Conservation (phyloP, 2,888 invertebrate species). For the Apamea anceps region DNA sequence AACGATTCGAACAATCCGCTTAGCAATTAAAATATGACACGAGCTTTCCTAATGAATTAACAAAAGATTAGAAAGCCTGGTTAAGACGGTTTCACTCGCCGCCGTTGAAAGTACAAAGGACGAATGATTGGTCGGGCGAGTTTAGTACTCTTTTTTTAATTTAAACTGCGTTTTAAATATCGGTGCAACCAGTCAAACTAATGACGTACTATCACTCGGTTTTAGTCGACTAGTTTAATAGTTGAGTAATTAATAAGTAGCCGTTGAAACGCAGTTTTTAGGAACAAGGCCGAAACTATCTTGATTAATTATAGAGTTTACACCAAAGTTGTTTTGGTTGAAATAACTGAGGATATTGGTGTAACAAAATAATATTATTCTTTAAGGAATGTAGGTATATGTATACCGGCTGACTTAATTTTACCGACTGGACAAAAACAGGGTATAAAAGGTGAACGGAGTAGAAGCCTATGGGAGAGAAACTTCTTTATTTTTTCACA, state of each 20-base stretch:
- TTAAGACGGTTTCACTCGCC: slow-evolving; percentile 70
- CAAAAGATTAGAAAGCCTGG: slow-evolving; percentile 82
- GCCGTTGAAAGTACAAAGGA: slow-evolving; percentile 63
- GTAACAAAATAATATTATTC: background rate
- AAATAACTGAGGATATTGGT: background rate
- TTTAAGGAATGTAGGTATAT: too few species aligned
- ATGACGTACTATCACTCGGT: slow-evolving; percentile 21
- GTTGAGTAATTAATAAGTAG: slow-evolving; percentile 44
- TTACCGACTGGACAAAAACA: background rate
- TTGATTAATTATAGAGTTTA: slow-evolving; percentile 28
- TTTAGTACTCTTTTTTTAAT: slow-evolving; percentile 39
- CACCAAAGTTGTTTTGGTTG: slow-evolving; percentile 17
- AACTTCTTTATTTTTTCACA: too few species aligned
- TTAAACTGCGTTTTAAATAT: slow-evolving; percentile 37
- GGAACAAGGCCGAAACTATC: slow-evolving; percentile 39
- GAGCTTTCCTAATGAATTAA: slow-evolving; percentile 83
- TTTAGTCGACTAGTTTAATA: slow-evolving; percentile 35
- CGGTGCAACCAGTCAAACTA: slow-evolving; percentile 21
- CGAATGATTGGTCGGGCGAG: slow-evolving; percentile 40
- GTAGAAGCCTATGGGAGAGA: background rate
- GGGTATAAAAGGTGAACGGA: background rate
- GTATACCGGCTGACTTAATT: background rate
- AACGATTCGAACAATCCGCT: slow-evolving; percentile 64
- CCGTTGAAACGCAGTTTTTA: slow-evolving; percentile 37
- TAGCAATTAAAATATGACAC: slow-evolving; percentile 80